Conservation (phyloP, 2,113 vertebrate genomes). For the Melanerpes aurifrons region DNA sequence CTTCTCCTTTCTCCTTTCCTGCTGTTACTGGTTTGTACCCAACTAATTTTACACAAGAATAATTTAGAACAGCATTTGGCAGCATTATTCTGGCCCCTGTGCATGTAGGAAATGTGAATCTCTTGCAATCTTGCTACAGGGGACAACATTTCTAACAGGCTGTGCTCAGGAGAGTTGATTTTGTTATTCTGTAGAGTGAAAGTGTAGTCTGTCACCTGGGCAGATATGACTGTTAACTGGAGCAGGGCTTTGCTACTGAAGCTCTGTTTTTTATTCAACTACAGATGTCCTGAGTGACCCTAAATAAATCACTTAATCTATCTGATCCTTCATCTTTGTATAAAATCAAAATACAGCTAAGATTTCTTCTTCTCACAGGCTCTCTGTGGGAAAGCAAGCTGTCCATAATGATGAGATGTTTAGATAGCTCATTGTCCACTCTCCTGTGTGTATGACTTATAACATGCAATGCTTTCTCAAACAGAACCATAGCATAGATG, state of each 20-base stretch:
- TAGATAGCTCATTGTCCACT: neutral
- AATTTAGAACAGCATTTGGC: neutral
- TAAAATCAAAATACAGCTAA: neutral
- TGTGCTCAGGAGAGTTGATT: neutral
- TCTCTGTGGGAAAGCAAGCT: accelerated
- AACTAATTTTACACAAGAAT: constrained; percentile 12
- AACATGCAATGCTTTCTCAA: neutral
- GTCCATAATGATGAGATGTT: neutral
- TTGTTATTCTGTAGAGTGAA: neutral
- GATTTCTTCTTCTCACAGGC: neutral
- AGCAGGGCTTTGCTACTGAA: neutral
- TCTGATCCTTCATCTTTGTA: neutral
- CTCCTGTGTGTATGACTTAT: neutral
- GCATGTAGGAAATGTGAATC: constrained; percentile 3
- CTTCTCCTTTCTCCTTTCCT: constrained; percentile 1
- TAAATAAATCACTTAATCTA: constrained; percentile 27
- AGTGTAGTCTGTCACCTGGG: neutral
- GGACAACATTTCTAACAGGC: constrained; percentile 35
- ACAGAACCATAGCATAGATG: neutral
- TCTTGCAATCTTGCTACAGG: constrained; percentile 21
- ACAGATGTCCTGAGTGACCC: neutral
- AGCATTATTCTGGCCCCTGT: neutral
- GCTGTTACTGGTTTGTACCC: neutral
- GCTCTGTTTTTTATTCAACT: constrained; percentile 4
- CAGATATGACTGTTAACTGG: neutral